Base-by-base conservation (phyloP, 1,140 invertebrate species). In the Drosophila miranda region DNA sequence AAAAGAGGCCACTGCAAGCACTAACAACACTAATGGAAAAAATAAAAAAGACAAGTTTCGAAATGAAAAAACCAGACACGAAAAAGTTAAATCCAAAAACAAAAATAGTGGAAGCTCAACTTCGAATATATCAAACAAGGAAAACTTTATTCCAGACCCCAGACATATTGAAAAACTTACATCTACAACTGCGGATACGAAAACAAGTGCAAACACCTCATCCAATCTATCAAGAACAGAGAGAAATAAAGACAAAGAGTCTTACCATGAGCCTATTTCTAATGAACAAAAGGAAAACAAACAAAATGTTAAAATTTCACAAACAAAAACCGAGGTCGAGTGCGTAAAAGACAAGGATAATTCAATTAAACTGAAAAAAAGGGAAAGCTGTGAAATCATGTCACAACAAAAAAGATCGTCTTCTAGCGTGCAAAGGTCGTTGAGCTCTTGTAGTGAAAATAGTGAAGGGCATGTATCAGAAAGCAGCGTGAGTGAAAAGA, bases 121-220 rank as follows among this genome's bases (percentile, higher is more conserved):
- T 76, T 91, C 90, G 66, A 91, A 74, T 82, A 89, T 69, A 64
- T 91, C 84, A 7, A 92, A 84, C 50, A 90, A 82, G 57, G 88
- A 90, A 49, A 90, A 87, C 45, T 83, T 69, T 63, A 55, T 81
- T 26, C 64, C 71, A 41, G 82, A 86, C n/a, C 19, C 73, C 4
- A 69, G 60, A 13, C 34, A 53, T 50, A 49, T 28, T 43, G 51
- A 83, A 51, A 55, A 89, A 77, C 55, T 56, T 49, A 14, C 59
- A 14, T 56, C 52, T 34, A 16, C 56, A 43, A 34, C 46, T 2
- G 62, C 75, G 34, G 74, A 82, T 9, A 43, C 54, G 1, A 86
- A 81, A 60, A 23, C 66, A 23, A 78, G 81, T 13, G 19, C 58
- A 41, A 57, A 50, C 46, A 54, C 19, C 48, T 45, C 43, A n/a